Conservation (phyloP, 1,140 invertebrate species). For the Nymphalis io region DNA sequence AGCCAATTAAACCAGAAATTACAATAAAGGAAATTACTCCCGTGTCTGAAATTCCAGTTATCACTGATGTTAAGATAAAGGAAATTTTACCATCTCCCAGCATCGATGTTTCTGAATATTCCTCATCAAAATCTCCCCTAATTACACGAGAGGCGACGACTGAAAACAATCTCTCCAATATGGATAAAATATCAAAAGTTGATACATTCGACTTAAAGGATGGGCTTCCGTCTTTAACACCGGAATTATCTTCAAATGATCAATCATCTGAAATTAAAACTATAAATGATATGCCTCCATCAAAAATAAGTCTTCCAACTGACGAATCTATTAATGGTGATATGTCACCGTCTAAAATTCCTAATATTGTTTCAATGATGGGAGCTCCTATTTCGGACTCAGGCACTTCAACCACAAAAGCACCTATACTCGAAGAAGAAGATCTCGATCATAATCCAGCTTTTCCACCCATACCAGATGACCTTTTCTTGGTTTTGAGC, state of each 20-base stretch:
- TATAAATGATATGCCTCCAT: slow-evolving; percentile 47
- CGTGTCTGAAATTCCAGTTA: slow-evolving; percentile 72
- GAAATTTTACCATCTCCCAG: slow-evolving; percentile 70
- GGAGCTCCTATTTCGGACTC: slow-evolving; percentile 44
- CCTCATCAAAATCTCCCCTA: slow-evolving; percentile 72
- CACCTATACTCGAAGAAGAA: slow-evolving; percentile 67
- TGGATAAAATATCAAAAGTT: slow-evolving; percentile 26
- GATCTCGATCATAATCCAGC: slow-evolving; percentile 73
- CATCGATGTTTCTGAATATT: slow-evolving; percentile 65
- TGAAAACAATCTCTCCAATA: slow-evolving; percentile 42
- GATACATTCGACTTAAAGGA: slow-evolving; percentile 36
- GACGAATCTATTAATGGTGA: slow-evolving; percentile 61
- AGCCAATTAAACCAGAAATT: slow-evolving; percentile 64
- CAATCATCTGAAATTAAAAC: slow-evolving; percentile 33
- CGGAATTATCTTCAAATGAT: slow-evolving; percentile 22
- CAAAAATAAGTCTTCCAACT: slow-evolving; percentile 67
- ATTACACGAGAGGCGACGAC: slow-evolving; percentile 70
- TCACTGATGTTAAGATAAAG: slow-evolving; percentile 75
- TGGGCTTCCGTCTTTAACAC: slow-evolving; percentile 27
- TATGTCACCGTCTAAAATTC: slow-evolving; percentile 55
- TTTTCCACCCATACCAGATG: slow-evolving; percentile 72
- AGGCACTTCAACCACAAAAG: slow-evolving; percentile 54
- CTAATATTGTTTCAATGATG: slow-evolving; percentile 50
- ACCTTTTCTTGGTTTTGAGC: slow-evolving; percentile 59
- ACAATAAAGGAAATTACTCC: slow-evolving; percentile 79